A percentile compares a stretch with the other conserved stretches of the same genome.
Conservation (phyloP, 2,888 invertebrate genomes). For the Erebia epiphron region DNA sequence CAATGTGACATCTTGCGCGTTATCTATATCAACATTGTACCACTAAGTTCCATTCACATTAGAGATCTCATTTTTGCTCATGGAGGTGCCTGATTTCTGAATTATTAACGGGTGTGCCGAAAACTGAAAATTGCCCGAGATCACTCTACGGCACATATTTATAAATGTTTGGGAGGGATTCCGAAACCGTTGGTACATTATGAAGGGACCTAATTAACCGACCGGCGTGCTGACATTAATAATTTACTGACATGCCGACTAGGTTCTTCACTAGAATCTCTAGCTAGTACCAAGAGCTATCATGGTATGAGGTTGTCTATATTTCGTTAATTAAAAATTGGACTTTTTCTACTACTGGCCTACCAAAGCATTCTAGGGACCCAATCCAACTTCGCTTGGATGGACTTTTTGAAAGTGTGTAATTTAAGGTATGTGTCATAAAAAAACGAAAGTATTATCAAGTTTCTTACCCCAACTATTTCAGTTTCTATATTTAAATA, state of each 20-base stretch:
- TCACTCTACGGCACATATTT: constrained; percentile 67
- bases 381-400: no score
- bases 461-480: no score
- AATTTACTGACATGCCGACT: constrained; percentile 38
- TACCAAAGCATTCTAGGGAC: no score
- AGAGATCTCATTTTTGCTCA: constrained; percentile 79
- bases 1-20: no score
- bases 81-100: constrained; percentile 56
- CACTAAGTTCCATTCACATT: constrained; percentile 81
- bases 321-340: neutral
- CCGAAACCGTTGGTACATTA: constrained; percentile 76
- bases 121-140: constrained; percentile 79
- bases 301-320: neutral
- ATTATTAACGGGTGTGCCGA: constrained; percentile 70
- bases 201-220: constrained; percentile 79
- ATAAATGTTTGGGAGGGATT: constrained; percentile 75
- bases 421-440: no score
- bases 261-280: constrained; percentile 19
- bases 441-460: no score
- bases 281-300: neutral
- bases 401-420: no score
- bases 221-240: constrained; percentile 52
- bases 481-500: no score
- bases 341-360: no score
- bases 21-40: constrained; percentile 36